Evolutionary conservation across 2,797 vertebrate species (phyloP), one percentile per base, ranked within the genome.

Genomic region (Sciurus vulgaris): DNA sequence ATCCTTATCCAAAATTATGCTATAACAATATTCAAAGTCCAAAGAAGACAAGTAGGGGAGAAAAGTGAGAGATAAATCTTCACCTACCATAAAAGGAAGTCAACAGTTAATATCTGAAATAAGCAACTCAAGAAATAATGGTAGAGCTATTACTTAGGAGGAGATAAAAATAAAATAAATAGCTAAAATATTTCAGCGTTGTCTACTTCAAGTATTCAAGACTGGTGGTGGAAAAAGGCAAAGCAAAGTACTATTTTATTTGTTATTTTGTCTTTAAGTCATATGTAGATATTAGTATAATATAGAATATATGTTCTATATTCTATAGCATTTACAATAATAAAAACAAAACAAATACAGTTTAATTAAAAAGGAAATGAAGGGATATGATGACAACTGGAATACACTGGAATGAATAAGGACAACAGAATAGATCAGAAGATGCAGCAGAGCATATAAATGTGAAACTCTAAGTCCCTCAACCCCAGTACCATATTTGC

Each of bases 121-220:
- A 59, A 73, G 11, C 47, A 95, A 77, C 17, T 70, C 20, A 77
- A 85, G 10, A 92, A 94, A 78, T 85, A 85, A 90, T 91, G 67
- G 63, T 33, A 72, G 47, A 67, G 38, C 30, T 28, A 61, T 59
- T 74, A n/a, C 69, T 89, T 81, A 44, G 67, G 79, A 89, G 84
- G 70, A 93, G 41, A 88, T 74, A 93, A 95, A 95, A 49, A 1
- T 12, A 63, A 93, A 95, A 94, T 44, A 85, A 88, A 88, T 8
- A 88, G 86, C 41, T 74, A 82, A 41, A 63, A 65, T 59, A 91
- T 81, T 89, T 81, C 59, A 85, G 73, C 93, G 35, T 38, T 90
- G 33, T 35, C 51, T 81, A 94, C 41, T 85, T 95, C 67, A 89
- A 72, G 74, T 38, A 79, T 82, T 87, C 63, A 74, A 74, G 14